These are phyloP conservation scores for Bombus breviceps DNA, from an alignment of 1,140 invertebrate species.

Conservation along the genomic window DNA sequence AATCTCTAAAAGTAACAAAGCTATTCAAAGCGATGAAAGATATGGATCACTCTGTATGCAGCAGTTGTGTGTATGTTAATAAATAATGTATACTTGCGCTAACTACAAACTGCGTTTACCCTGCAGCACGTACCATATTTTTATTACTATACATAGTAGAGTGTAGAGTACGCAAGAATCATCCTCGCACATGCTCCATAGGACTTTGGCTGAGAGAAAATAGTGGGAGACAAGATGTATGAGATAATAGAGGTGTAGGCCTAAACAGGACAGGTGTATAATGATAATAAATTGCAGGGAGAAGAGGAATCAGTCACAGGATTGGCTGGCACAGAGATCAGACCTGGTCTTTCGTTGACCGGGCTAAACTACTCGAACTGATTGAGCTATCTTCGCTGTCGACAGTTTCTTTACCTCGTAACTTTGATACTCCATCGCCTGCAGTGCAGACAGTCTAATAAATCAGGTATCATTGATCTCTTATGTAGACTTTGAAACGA, in stretches of 20 bases:
- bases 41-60: no score
- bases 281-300: conserved; percentile 24
- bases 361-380: conserved; percentile 13
- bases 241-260: conserved; percentile 1
- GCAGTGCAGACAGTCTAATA: background rate
- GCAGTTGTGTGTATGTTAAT: no score
- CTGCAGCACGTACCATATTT: no score
- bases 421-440: background rate
- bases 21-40: no score
- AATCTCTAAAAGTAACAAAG: no score
- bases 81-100: no score
- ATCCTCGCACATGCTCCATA: background rate
- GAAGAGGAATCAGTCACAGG: conserved; percentile 1
- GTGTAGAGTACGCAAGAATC: background rate
- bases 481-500: background rate
- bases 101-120: no score
- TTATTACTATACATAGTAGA: background rate
- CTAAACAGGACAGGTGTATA: conserved; percentile 17
- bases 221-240: background rate
- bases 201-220: background rate
- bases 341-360: conserved; percentile 1
- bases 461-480: background rate
- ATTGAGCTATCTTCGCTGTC: conserved; percentile 23
- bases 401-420: background rate
- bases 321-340: background rate